Evolutionary conservation across 1,140 invertebrate genomes (phyloP).

Genomic region (Bombus superbus): DNA sequence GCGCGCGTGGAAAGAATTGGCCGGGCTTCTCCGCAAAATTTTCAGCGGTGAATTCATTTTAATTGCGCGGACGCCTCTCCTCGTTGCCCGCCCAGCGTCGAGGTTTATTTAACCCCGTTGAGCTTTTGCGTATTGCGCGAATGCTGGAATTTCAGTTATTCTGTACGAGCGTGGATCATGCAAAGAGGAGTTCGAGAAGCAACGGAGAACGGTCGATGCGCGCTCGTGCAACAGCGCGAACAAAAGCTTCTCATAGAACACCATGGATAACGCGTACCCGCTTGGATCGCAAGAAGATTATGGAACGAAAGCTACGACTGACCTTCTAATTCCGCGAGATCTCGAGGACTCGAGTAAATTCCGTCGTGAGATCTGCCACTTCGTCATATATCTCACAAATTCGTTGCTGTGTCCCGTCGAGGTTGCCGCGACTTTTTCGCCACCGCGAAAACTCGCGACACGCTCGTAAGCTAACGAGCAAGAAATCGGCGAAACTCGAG

Average conservation of each 20-base stretch:
- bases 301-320: not conserved
- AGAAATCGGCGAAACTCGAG: conserved; percentile 16
- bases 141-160: conserved; percentile 26
- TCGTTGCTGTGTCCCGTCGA: not conserved
- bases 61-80: conserved; percentile 8
- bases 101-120: conserved; percentile 21
- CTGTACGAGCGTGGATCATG: too few relatives aligned
- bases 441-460: not conserved
- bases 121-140: not conserved
- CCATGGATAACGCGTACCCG: not conserved
- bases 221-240: not conserved
- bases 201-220: not conserved
- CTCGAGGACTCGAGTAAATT: conserved; percentile 11
- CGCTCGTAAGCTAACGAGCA: not conserved
- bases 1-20: conserved; percentile 35
- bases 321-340: not conserved
- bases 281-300: not conserved
- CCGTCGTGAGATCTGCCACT: not conserved
- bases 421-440: not conserved
- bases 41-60: conserved; percentile 43
- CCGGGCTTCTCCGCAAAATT: not conserved
- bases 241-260: not conserved
- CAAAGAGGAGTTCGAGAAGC: not conserved
- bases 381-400: not conserved
- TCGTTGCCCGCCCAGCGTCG: not conserved